Evolutionary conservation across 2,113 vertebrate genomes (phyloP), one percentile per base, ranked within the genome.

Genomic region (Struthidea cinerea): DNA sequence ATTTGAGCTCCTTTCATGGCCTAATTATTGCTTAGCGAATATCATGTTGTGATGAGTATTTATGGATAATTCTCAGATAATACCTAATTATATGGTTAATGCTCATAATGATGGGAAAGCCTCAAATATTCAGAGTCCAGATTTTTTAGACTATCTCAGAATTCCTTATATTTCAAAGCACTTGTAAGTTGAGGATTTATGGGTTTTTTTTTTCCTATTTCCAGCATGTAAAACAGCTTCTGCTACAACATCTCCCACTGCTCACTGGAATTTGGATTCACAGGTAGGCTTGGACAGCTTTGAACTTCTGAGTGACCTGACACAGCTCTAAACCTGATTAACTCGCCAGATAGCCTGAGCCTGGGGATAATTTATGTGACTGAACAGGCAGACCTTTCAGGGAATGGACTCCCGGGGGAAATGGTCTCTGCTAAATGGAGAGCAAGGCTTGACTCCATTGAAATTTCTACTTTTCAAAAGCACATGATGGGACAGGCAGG

Each of bases 21-120:
- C 83, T 96, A 96, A 97, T 97, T 94, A 92, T 92, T 84, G 70
- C 89, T 94, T 94, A 85, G 94, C 42, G 94, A 97, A 96, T 93
- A 91, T 39, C 84, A 59, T 88, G 87, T 95, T 96, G 92, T 88
- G 82, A 78, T 67, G 94, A 95, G 87, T 76, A 95, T 94, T 96
- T 94, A 77, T 80, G 92, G 87, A 90, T 96, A 94, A 96, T 93
- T 90, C 93, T 94, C 71, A 95, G 91, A 93, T 94, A 96, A 96
- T 93, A 81, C 71, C 71, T 94, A 95, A 95, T 96, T 94, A 96
- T 80, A 92, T 55, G 75, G 78, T 73, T 95, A 95, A 93, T 90
- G 21, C 68, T 92, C 89, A 30, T 68, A 94, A 96, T 80, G 75
- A 91, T 70, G 82, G 94, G 70, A 94, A 94, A 96, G 76, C 75